Evolutionary conservation across 53 echinoderm and acorn worm species (phyloP).

Genomic region (Crossaster papposus): DNA sequence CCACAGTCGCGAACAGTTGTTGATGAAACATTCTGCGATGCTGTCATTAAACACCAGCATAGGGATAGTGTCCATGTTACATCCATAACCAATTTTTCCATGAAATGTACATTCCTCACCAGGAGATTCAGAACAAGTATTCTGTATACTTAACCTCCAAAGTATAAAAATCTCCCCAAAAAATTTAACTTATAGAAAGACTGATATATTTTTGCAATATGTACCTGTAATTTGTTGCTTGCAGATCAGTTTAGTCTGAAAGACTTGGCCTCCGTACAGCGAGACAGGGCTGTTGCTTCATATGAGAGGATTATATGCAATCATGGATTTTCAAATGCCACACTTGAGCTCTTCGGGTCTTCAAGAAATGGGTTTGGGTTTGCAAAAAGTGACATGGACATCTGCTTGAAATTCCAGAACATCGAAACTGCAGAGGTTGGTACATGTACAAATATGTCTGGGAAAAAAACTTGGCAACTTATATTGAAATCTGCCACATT

Average conservation of each 20-base stretch:
- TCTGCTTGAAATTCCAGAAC: slow-evolving; percentile 78
- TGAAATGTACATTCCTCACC: no score
- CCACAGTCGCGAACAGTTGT: no score
- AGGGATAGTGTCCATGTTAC: no score
- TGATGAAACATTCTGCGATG: no score
- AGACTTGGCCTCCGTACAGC: slow-evolving; percentile 35
- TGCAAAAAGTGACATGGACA: slow-evolving; percentile 85
- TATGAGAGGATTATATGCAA: slow-evolving; percentile 69
- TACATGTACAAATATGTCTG: neutral
- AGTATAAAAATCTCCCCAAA: no score
- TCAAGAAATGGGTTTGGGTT: slow-evolving; percentile 97
- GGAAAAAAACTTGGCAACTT: no score
- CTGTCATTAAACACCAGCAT: no score
- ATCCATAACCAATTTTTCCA: no score
- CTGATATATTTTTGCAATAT: neutral
- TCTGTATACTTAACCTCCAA: no score
- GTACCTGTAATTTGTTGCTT: neutral
- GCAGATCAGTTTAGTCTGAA: slow-evolving; percentile 55
- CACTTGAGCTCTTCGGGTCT: slow-evolving; percentile 84
- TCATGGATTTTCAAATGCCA: slow-evolving; percentile 57
- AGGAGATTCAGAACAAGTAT: no score
- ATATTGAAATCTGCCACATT: neutral
- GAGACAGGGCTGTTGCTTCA: slow-evolving; percentile 66
- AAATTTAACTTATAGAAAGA: no score
- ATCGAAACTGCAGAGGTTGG: slow-evolving; percentile 68